Conservation (phyloP, 2,888 invertebrate species). For the Agonopterix subpropinquella region DNA sequence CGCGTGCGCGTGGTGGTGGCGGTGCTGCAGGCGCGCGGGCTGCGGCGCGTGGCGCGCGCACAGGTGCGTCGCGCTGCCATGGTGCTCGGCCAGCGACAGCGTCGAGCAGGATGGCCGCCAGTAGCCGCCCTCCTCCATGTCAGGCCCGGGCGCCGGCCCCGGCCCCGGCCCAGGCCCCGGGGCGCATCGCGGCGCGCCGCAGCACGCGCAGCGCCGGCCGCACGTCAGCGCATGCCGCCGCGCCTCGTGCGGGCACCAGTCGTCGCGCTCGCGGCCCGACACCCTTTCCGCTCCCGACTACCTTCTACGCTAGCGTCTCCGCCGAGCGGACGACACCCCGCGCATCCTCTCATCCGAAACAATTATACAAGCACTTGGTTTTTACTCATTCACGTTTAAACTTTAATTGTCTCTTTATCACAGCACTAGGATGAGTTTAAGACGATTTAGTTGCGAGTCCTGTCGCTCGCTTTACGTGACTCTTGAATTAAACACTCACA, state of each 20-base stretch:
- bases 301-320: constrained; percentile 56
- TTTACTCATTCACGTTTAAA: constrained; percentile 20
- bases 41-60: constrained; percentile 63
- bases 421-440: constrained; percentile 15
- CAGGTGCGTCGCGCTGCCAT: constrained; percentile 63
- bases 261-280: constrained; percentile 73
- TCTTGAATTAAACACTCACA: constrained; percentile 16
- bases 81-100: constrained; percentile 68
- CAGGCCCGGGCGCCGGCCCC: constrained; percentile 49
- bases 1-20: constrained; percentile 54
- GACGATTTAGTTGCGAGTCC: constrained; percentile 21
- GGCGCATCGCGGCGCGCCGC: constrained; percentile 72
- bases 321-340: constrained; percentile 49
- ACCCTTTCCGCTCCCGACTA: constrained; percentile 58
- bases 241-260: constrained; percentile 73
- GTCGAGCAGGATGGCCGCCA: constrained; percentile 72
- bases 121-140: constrained; percentile 71
- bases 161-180: constrained; percentile 55
- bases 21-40: constrained; percentile 55
- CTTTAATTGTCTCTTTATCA: constrained; percentile 15
- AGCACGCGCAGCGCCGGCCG: constrained; percentile 71
- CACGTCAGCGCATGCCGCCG: constrained; percentile 73
- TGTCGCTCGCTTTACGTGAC: constrained; percentile 21
- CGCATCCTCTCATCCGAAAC: constrained; percentile 63
- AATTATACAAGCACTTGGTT: constrained; percentile 22